Conservation (phyloP, 1,140 invertebrate species). For the Tetraneura akinire region DNA sequence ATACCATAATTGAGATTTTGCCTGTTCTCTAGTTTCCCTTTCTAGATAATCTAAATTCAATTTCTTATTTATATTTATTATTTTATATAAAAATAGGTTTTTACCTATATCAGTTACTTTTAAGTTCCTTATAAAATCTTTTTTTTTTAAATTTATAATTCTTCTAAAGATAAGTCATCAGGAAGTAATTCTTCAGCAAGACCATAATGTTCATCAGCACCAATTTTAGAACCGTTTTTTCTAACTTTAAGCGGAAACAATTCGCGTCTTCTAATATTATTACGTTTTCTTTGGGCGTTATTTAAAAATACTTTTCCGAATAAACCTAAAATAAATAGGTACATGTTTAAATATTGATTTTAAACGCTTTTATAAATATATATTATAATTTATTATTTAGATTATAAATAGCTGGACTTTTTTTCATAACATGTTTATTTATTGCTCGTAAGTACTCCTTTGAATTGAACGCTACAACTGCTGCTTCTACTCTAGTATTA, state of each 20-base stretch:
- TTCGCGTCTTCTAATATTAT: not conserved
- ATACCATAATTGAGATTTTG: not conserved
- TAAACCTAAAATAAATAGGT: not conserved
- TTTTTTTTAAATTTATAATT: constrained; percentile 1
- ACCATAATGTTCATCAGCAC: constrained; percentile 7
- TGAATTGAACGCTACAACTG: too few relatives aligned
- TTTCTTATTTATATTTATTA: too few relatives aligned
- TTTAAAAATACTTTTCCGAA: constrained; percentile 15
- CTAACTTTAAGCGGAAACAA: not conserved
- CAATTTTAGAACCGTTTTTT: not conserved
- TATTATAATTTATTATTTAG: not conserved
- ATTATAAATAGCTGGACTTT: not conserved
- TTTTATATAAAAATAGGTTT: too few relatives aligned
- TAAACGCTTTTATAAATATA: not conserved
- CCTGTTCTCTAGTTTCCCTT: too few relatives aligned
- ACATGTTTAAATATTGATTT: not conserved
- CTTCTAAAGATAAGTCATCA: not conserved
- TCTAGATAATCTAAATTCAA: not conserved
- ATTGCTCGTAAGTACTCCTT: not conserved
- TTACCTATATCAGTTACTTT: not conserved
- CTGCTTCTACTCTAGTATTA: not conserved
- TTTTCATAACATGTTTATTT: not conserved
- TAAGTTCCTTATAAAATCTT: not conserved
- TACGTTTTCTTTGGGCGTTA: not conserved
- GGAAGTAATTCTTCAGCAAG: not conserved